Evolutionary conservation across 2,113 vertebrate genomes (phyloP), one percentile per base, ranked within the genome.

Genomic region (Cervus canadensis): DNA sequence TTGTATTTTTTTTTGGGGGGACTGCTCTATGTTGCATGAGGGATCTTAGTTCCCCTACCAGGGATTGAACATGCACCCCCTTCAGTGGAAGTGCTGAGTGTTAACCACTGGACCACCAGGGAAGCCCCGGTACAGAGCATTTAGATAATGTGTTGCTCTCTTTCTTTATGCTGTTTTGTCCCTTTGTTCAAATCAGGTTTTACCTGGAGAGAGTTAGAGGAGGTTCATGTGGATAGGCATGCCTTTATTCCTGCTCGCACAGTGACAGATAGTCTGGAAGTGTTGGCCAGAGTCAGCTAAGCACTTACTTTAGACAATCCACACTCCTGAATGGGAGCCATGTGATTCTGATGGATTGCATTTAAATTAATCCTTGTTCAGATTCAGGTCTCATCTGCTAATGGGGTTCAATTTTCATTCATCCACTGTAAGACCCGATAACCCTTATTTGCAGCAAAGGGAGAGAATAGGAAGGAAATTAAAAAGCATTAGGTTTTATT

Each of bases 401-500:
- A 91, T 87, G 89, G 79, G 40, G 67, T 90, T 96, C 62, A 43
- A 0, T 91, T 89, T 96, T 89, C 87, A 64, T 93, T 87, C 56
- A 59, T 94, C 84, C 62, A 1, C 93, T 78, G 7, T 81, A 87
- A 96, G 96, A 54, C 64, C 79, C 26, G 81, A 76, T 82, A 74
- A 23, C 76, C 50, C 59, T 74, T 84, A 76, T 87, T 87, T 94
- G 90, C 5, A 13, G 57, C 40, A 50, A 43, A 87, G 57, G 16
- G 87, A 85, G 36, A 71, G 64, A 48, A 85, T 67, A 71, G 14
- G 56, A 40, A 59, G 83, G 62, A 64, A 94, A 94, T 89, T 52
- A 62, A 96, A 86, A 85, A 40, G 40, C 54, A 30, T 92, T 74
- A 64, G 5, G 6, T 92, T 96, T 94, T 92, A 96, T 95, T 94